phyloP scores from a whole-genome alignment of 37 sponge, comb jelly and placozoan genomes.

The Ianthella basta region DNA sequence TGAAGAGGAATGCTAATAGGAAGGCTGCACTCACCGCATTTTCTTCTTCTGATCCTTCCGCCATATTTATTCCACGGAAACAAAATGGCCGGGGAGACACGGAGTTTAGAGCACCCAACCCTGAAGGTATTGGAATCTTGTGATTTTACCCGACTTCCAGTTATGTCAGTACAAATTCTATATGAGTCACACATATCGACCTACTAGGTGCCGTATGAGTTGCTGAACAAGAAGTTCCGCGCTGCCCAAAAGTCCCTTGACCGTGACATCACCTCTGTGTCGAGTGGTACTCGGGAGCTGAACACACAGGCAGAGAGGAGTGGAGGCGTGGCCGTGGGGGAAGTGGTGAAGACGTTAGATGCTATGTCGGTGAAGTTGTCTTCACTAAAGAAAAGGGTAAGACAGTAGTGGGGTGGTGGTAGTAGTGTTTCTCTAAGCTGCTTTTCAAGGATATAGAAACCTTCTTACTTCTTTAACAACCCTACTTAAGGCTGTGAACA shows the following conservation, averaged over 20 bases:
- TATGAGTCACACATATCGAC: too few relatives aligned
- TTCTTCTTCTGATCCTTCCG: neutral
- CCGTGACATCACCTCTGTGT: conserved; percentile 77
- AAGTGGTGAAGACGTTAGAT: conserved; percentile 45
- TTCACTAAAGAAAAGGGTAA: conserved; percentile 73
- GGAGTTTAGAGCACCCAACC: conserved; percentile 79
- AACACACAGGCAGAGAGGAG: neutral
- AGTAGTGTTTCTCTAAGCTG: too few relatives aligned
- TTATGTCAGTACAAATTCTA: neutral
- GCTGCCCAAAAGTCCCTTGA: conserved; percentile 86
- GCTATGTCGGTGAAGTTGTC: conserved; percentile 47
- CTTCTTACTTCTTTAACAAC: too few relatives aligned
- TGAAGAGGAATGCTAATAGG: too few relatives aligned
- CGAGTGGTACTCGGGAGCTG: conserved; percentile 36
- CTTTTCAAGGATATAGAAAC: too few relatives aligned
- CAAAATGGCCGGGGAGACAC: conserved; percentile 61
- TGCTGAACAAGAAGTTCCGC: conserved; percentile 95
- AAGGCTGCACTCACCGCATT: neutral
- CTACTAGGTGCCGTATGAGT: conserved; percentile 91
- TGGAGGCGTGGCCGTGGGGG: conserved; percentile 6
- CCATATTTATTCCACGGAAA: neutral
- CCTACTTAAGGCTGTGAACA: too few relatives aligned
- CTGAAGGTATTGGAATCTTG: conserved; percentile 57
- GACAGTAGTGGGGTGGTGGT: neutral
- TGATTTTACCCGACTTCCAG: neutral